Evolutionary conservation across 2,888 invertebrate genomes (phyloP).

Genomic region (Baccha elongata): DNA sequence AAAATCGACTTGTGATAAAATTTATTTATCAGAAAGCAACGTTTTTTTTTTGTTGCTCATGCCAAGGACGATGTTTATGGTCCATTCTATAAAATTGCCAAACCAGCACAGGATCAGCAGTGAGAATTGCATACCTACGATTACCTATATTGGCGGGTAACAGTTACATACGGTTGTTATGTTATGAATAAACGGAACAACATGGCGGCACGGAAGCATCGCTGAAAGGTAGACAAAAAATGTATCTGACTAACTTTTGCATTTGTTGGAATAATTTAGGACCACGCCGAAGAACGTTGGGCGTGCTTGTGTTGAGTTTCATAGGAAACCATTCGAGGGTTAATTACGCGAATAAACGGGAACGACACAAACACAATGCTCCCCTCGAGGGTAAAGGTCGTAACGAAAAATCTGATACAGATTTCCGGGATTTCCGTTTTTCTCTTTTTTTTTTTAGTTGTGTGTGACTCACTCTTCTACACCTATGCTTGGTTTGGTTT

Average conservation of each 20-base stretch:
- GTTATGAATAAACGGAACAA: slow-evolving; percentile 42
- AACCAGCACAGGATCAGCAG: slow-evolving; percentile 6
- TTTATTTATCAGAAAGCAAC: slow-evolving; percentile 60
- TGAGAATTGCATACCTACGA: background rate
- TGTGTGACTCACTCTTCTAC: background rate
- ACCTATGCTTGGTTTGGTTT: slow-evolving; percentile 11
- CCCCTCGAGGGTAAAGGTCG: background rate
- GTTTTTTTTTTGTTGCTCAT: background rate
- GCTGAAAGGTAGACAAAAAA: background rate
- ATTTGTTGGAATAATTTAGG: slow-evolving; percentile 67
- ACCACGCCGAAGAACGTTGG: background rate
- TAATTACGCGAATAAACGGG: slow-evolving; percentile 70
- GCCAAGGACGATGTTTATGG: slow-evolving; percentile 32
- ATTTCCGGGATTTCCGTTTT: slow-evolving; percentile 52
- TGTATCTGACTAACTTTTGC: slow-evolving; percentile 38
- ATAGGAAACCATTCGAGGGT: slow-evolving; percentile 56
- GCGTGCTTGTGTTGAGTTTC: slow-evolving; percentile 44
- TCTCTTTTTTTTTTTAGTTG: slow-evolving; percentile 13
- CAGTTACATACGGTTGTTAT: slow-evolving; percentile 32
- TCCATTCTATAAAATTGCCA: slow-evolving; percentile 21
- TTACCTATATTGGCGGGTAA: background rate
- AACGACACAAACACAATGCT: slow-evolving; percentile 33
- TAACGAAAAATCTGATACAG: slow-evolving; percentile 64
- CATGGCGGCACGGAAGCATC: slow-evolving; percentile 3
- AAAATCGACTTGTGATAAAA: slow-evolving; percentile 40